phyloP scores from a whole-genome alignment of 1,140 invertebrate genomes.

The Vanessa atalanta region DNA sequence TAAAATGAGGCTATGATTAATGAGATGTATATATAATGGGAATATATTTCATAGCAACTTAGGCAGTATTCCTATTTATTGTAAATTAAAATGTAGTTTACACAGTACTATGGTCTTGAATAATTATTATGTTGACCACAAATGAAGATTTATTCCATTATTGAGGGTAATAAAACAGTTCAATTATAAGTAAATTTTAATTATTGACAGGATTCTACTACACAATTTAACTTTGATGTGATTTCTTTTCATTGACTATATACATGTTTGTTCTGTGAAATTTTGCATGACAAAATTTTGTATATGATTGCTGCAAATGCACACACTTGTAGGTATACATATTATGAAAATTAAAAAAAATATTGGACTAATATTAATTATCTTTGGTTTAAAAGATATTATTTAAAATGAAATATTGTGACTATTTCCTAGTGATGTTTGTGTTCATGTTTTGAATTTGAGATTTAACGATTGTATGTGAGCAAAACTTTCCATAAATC shows the following conservation, averaged over 20 bases:
- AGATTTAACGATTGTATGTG: conserved; percentile 14
- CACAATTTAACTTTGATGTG: conserved; percentile 27
- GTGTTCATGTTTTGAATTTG: conserved; percentile 31
- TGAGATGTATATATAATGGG: conserved; percentile 38
- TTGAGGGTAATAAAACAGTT: conserved; percentile 22
- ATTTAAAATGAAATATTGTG: neutral
- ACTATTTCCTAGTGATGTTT: conserved; percentile 11
- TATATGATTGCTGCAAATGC: neutral
- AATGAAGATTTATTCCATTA: conserved; percentile 27
- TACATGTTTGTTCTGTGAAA: neutral
- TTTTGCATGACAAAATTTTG: neutral
- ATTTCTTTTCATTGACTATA: neutral
- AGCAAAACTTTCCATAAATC: conserved; percentile 14
- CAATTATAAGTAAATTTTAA: conserved; percentile 21
- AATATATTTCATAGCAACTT: conserved; percentile 29
- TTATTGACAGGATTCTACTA: conserved; percentile 15
- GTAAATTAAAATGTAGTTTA: conserved; percentile 20
- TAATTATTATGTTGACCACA: neutral
- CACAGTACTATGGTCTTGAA: neutral
- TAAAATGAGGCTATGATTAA: conserved; percentile 32
- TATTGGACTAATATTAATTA: neutral
- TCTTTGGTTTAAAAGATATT: neutral
- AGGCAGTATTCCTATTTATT: conserved; percentile 48
- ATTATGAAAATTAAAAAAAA: too few species aligned
- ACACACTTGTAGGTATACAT: neutral